Evolutionary conservation across 2,797 vertebrate genomes (phyloP), one percentile per base, ranked within the genome.

Genomic region (Distichodus sexfasciatus): DNA sequence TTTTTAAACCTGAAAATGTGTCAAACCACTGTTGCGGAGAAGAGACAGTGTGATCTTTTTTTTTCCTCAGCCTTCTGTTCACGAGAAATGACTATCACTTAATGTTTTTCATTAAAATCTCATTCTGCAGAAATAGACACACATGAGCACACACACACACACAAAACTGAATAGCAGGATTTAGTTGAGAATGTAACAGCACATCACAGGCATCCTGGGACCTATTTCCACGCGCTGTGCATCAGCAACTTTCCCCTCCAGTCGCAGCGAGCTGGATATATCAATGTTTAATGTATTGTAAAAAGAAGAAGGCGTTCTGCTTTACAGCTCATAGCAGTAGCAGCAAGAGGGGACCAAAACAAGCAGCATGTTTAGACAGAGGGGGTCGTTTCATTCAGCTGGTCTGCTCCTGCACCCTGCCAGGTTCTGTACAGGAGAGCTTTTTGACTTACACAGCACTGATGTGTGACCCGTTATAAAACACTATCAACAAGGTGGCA

Each of bases 281-380:
- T 93, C 81, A 91, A 92, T 88, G 83, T 91, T 94, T 93, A 90
- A 93, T 92, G 85, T 72, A 78, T 90, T 84, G 83, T 90, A 89
- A 91, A 91, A 75, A 68, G 46, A 71, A 55, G 36, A 87, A 89
- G 84, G 85, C 83, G 80, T 66, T 69, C 69, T 63, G 80, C 77
- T 88, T 87, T 87, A 82, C 80, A 51, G 48, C 87, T 66, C 75
- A 70, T 67, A 85, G 77, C 81, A 83, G 83, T 82, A 82, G 79
- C 86, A 85, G 66, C 51, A 72, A 82, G 85, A 43, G 81, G 71
- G 53, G 74, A 51, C 48, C 75, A 79, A n/a, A 82, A 77, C 67
- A 62, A 65, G 41, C 63, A 66, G 35, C 33, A 44, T 44, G 59
- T 72, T 51, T 26, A 33, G 70, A 66, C 26, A 28, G 19, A 59